Percentiles rank a stretch among this genome's conserved stretches.
phyloP scores from a whole-genome alignment of 2,888 invertebrate genomes.

The Carpatolechia fugitivella region DNA sequence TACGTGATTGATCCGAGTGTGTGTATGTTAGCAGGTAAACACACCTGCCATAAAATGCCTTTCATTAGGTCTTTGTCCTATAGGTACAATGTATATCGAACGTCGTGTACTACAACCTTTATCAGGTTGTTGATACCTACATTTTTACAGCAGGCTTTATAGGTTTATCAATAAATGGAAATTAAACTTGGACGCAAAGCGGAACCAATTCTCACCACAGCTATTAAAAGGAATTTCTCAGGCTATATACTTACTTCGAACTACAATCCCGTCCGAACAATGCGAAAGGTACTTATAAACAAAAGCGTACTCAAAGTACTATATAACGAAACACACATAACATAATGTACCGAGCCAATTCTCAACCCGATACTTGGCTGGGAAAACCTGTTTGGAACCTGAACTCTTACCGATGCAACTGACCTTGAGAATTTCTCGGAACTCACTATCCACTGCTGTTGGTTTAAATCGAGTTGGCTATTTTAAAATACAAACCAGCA shows the following conservation, averaged over 20 bases:
- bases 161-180: not conserved
- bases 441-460: conserved; percentile 13
- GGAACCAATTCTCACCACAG: not conserved
- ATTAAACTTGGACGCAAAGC: conserved; percentile 1
- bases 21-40: not conserved
- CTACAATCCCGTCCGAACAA: conserved; percentile 35
- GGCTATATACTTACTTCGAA: not conserved
- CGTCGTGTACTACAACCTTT: not conserved
- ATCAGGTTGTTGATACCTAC: conserved; percentile 1
- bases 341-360: conserved; percentile 35
- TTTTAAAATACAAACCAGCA: not conserved
- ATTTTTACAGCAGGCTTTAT: not conserved
- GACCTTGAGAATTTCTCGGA: conserved; percentile 21
- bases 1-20: not conserved
- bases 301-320: conserved; percentile 27
- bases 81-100: not conserved
- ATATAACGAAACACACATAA: conserved; percentile 37
- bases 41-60: not conserved
- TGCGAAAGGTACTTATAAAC: conserved; percentile 36
- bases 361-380: conserved; percentile 36
- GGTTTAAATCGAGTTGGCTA: not conserved
- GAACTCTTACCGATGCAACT: conserved; percentile 18
- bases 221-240: conserved; percentile 1
- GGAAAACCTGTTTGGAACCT: conserved; percentile 43
- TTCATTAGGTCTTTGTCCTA: not conserved